Percentiles rank a stretch among this genome's conserved stretches.
phyloP scores from a whole-genome alignment of 2,113 vertebrate species.

The Xyrauchen texanus region DNA sequence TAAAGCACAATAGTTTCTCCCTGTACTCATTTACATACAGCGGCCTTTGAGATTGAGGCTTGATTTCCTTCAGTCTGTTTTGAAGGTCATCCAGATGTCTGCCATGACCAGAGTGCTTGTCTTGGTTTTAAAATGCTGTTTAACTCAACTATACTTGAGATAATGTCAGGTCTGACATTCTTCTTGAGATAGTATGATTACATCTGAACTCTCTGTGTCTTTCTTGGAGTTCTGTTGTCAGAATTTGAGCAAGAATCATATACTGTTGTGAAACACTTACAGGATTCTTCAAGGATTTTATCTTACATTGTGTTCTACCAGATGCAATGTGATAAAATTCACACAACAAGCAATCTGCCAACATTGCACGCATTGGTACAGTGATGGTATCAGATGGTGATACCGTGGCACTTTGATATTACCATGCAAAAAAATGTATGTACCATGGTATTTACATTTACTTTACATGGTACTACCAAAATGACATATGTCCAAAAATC shows the following conservation, averaged over 20 bases:
- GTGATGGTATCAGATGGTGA: too few species aligned
- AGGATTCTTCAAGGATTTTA: too few species aligned
- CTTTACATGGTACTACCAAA: too few species aligned
- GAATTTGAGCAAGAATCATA: neutral
- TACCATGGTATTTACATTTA: too few species aligned
- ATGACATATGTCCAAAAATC: too few species aligned
- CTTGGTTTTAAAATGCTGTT: conserved; percentile 40
- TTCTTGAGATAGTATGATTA: conserved; percentile 39
- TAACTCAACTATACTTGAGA: conserved; percentile 32
- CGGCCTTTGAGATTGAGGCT: conserved; percentile 16
- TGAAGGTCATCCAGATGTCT: conserved; percentile 36
- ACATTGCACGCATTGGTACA: too few species aligned
- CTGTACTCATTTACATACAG: conserved; percentile 30
- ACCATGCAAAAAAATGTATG: too few species aligned
- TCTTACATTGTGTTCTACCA: too few species aligned
- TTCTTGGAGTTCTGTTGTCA: conserved; percentile 4
- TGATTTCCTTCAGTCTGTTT: conserved; percentile 28
- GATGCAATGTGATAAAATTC: too few species aligned
- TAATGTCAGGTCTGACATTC: conserved; percentile 39
- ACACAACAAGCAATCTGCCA: too few species aligned
- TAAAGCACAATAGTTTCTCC: neutral
- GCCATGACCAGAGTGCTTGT: conserved; percentile 18
- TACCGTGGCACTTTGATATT: too few species aligned
- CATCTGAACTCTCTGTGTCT: neutral
- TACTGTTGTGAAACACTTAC: conserved; percentile 5